Evolutionary conservation across 2,113 vertebrate genomes (phyloP), one percentile per base, ranked within the genome.

Genomic region (Nestor notabilis): DNA sequence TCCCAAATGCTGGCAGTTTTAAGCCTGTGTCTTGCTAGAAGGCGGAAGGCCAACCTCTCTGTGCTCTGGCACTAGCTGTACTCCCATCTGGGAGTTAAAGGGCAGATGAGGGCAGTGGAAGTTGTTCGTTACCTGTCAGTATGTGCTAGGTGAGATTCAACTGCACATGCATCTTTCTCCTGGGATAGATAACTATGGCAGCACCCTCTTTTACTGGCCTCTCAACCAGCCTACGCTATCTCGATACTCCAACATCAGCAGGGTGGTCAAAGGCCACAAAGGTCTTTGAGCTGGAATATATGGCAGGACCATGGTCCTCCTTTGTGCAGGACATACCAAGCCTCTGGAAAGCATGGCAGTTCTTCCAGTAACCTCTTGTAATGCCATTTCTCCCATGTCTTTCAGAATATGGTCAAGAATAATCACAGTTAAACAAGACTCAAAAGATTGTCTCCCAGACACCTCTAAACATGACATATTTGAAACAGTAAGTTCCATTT

Each of bases 221-320:
- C 19, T 27, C 1, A 0, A 14, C 7, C 23, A 20, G 13, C 31
- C 18, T 50, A n/a, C 10, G 0, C 13, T 27, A n/a, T 31, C 43
- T 58, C 2, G 1, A 14, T 16, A 3, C 6, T 63, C 53, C 17
- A 8, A 2, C 4, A 16, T 15, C 1, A 3, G 9, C 33, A 90
- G 31, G 7, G 13, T 20, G 44, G 29, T 15, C 43, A 69, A 77
- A 84, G 47, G 15, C 21, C 6, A 9, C 28, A 44, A 28, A 56
- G 3, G 19, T 43, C 47, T 16, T 50, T 35, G 12, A 15, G 17
- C 5, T 68, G 43, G 37, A 69, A 28, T 21, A 17, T 1, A 29
- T 5, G 44, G 33, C 41, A 46, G 50, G 20, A 49, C 7, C 2
- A 3, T 0, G 6, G 9, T 81, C 17, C 5, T 87, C 20, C 33